phyloP scores from a whole-genome alignment of 2,888 invertebrate genomes.

The Drosophila neoperkinsi region DNA sequence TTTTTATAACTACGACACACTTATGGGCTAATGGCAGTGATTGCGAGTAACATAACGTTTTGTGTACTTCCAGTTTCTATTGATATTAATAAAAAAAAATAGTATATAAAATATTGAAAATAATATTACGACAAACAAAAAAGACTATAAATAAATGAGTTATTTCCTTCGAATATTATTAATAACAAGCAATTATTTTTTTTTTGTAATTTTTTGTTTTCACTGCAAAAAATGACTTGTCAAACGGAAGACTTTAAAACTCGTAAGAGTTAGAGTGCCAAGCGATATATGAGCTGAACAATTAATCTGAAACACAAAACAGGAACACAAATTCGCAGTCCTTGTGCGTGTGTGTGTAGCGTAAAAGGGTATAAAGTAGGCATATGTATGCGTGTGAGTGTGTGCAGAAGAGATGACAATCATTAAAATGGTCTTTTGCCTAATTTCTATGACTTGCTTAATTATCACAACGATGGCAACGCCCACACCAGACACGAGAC shows the following conservation, averaged over 20 bases:
- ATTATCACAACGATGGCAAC: slow-evolving; percentile 70
- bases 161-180: background rate
- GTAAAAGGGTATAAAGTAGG: slow-evolving; percentile 59
- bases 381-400: slow-evolving; percentile 28
- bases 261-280: background rate
- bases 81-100: background rate
- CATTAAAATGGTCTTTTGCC: slow-evolving; percentile 80
- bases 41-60: slow-evolving; percentile 16
- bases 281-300: background rate
- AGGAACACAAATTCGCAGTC: background rate
- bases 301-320: slow-evolving; percentile 26
- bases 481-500: slow-evolving; percentile 35
- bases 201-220: background rate
- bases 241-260: background rate
- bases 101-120: background rate
- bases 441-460: slow-evolving; percentile 82
- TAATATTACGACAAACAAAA: background rate
- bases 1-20: slow-evolving; percentile 55
- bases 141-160: background rate
- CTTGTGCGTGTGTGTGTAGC: slow-evolving; percentile 34
- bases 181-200: no score
- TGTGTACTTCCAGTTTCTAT: slow-evolving; percentile 7
- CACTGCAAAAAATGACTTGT: background rate
- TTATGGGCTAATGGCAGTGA: slow-evolving; percentile 32
- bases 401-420: slow-evolving; percentile 68